Base-by-base conservation (phyloP, 1,140 invertebrate species). In the Monochamus saltuarius region DNA sequence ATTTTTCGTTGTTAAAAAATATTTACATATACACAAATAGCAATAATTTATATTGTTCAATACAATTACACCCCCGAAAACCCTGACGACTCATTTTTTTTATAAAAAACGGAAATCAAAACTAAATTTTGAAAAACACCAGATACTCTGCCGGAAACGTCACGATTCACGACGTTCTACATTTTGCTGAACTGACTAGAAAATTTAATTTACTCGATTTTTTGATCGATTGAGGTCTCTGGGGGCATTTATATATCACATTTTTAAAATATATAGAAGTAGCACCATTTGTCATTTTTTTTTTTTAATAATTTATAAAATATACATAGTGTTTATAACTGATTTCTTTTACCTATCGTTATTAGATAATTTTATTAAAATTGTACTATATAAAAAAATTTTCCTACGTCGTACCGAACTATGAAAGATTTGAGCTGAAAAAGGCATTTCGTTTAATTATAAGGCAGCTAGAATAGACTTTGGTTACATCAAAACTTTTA, bases 391-490 rank as follows among this genome's bases (percentile, higher is more conserved):
- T 42, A 42, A 13, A 42, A 13, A 49, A 49, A 47, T 36, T 57
- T 46, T 14, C 39, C 39, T 46, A 37, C 29, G 19, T 57, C 56
- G 45, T 38, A 57, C 43, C 56, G 46, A 47, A 3, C 39, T 42
- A 42, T n/a, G 4, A 42, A 43, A 54, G 59, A 46, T 63, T 65
- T 65, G 62, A 61, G 58, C 58, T 54, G 49, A 59, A 54, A 55
- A 62, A 59, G 56, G 61, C 56, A 49, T 59, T 34, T 49, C 39
- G 37, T 52, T 46, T 56, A 40, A 65, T 56, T 56, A 61, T 56
- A 65, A 61, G 62, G 62, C 62, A 65, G 62, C 62, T 65, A 65
- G 51, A 55, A 42, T 57, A 60, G 51, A 61, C 59, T 56, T 61
- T 61, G 55, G 55, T 62, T 52, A 56, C 52, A 53, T 40, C 38